These are phyloP conservation scores for Eustalomyia histrio DNA, from an alignment of 2,888 invertebrate genomes.

Conservation along the genomic window DNA sequence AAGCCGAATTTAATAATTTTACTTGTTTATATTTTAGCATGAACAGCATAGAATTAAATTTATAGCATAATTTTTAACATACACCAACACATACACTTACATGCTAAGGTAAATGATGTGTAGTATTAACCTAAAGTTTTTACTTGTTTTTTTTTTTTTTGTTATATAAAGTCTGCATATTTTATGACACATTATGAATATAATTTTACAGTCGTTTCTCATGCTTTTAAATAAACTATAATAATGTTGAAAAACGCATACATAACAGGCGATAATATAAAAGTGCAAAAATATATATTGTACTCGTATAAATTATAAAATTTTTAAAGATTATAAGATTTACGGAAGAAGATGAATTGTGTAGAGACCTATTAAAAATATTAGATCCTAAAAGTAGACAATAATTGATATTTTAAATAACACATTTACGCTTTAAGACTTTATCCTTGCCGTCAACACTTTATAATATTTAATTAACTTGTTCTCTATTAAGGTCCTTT, in stretches of 20 bases:
- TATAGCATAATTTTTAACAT: not conserved
- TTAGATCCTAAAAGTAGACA: too few relatives aligned
- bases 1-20: too few relatives aligned
- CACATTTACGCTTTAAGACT: not conserved
- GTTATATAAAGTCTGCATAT: constrained; percentile 31
- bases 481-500: not conserved
- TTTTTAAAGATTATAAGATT: too few relatives aligned
- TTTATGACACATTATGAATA: constrained; percentile 20
- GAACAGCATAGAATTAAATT: not conserved
- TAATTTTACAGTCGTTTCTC: constrained; percentile 10
- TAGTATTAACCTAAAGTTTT: constrained; percentile 23
- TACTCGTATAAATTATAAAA: too few relatives aligned
- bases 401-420: too few relatives aligned
- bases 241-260: not conserved
- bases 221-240: not conserved
- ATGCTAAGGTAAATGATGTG: not conserved
- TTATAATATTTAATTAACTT: not conserved
- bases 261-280: not conserved
- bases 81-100: not conserved
- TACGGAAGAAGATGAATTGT: too few relatives aligned
- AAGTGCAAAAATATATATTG: not conserved
- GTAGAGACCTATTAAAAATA: too few relatives aligned
- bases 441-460: not conserved
- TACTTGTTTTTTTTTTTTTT: constrained; percentile 12
- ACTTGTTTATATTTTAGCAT: not conserved